Conservation (phyloP, 1,140 invertebrate species). For the Hylaeus anthracinus region DNA sequence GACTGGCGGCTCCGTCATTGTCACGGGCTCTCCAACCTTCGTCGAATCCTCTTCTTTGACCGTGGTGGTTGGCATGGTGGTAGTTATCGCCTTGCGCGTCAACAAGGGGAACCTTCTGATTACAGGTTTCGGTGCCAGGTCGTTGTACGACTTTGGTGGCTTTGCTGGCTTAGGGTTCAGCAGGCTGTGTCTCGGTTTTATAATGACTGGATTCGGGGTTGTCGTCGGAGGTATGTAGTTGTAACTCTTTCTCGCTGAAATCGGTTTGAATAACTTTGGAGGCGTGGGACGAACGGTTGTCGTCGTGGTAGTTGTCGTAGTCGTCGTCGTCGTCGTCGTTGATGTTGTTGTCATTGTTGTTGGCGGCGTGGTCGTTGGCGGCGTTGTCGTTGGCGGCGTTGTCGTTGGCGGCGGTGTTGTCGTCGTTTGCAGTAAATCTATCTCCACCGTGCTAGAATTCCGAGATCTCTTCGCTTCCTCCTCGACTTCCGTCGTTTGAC, state of each 20-base stretch:
- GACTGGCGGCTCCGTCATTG: neutral
- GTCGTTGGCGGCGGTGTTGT: neutral
- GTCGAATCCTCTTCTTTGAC: conserved; percentile 14
- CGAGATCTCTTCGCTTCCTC: neutral
- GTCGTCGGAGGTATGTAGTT: conserved; percentile 74
- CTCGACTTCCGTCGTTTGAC: neutral
- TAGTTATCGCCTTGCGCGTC: conserved; percentile 54
- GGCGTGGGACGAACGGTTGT: conserved; percentile 58
- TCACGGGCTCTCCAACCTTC: conserved; percentile 24
- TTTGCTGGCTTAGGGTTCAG: conserved; percentile 75
- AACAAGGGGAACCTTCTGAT: conserved; percentile 72
- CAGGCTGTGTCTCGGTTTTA: conserved; percentile 70
- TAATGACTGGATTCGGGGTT: conserved; percentile 74
- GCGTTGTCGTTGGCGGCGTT: no score
- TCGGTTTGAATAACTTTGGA: conserved; percentile 73
- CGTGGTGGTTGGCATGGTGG: conserved; percentile 14
- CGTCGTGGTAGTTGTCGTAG: conserved; percentile 49
- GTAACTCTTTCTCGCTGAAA: conserved; percentile 72
- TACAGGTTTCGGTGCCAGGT: conserved; percentile 74
- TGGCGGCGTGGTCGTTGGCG: conserved; percentile 30
- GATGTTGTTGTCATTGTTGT: conserved; percentile 54
- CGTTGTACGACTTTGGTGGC: conserved; percentile 73
- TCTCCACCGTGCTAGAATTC: neutral
- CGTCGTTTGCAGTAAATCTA: neutral
- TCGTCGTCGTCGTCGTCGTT: conserved; percentile 14